Conservation (phyloP, 2,113 vertebrate species). For the Elachura formosa region DNA sequence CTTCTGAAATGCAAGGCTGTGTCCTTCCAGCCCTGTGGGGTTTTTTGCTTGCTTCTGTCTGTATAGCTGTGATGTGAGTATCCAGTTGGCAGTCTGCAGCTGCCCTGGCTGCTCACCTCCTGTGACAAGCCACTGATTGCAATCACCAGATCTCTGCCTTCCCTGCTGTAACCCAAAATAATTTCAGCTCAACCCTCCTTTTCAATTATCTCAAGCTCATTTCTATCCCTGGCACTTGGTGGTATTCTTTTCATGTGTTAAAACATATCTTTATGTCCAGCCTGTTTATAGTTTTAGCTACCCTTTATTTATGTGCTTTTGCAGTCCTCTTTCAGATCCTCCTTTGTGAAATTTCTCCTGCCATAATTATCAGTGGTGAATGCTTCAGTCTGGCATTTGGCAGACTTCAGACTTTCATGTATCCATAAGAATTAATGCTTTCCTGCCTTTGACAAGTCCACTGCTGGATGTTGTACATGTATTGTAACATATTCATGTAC, state of each 20-base stretch:
- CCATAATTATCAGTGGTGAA: constrained; percentile 30
- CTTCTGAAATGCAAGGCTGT: background rate
- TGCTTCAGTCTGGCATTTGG: background rate
- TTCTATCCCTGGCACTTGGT: constrained; percentile 7
- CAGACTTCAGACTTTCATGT: background rate
- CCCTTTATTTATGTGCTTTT: constrained; percentile 43
- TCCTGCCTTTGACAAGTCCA: background rate
- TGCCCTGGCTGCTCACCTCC: constrained; percentile 21
- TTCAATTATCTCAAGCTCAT: constrained; percentile 45
- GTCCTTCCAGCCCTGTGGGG: background rate
- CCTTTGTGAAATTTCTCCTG: background rate
- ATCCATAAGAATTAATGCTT: background rate
- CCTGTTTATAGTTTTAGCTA: constrained; percentile 22
- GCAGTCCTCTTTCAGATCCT: background rate
- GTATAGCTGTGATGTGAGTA: background rate
- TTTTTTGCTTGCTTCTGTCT: background rate
- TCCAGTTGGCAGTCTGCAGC: background rate
- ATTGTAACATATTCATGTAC: background rate
- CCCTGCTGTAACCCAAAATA: constrained; percentile 4
- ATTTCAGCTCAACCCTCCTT: constrained; percentile 4
- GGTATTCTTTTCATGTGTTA: background rate
- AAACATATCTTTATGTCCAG: background rate
- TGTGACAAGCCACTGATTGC: background rate
- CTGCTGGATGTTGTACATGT: background rate
- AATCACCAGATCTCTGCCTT: constrained; percentile 20